phyloP scores from a whole-genome alignment of 2,797 vertebrate species.

The Lindbergichthys nudifrons region DNA sequence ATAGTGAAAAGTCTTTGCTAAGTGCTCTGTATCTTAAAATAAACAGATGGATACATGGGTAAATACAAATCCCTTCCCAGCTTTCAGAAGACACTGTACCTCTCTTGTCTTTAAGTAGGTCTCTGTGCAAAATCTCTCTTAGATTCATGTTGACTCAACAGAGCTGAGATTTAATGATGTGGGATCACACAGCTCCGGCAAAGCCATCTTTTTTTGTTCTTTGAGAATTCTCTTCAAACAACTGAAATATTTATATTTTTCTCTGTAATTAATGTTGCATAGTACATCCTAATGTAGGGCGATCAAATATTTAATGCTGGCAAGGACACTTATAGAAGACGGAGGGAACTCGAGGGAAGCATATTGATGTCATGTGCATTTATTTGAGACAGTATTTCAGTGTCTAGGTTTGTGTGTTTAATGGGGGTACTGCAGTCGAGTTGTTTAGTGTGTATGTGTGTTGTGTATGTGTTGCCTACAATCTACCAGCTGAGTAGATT shows the following conservation, averaged over 20 bases:
- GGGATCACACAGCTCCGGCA: constrained; percentile 54
- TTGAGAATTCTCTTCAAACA: constrained; percentile 49
- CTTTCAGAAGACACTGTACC: constrained; percentile 9
- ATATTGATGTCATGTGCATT: not conserved
- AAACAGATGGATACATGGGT: constrained; percentile 31
- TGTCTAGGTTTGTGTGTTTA: constrained; percentile 3
- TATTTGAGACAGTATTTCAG: constrained; percentile 3
- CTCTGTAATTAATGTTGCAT: constrained; percentile 67
- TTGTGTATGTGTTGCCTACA: not conserved
- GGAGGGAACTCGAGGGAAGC: not conserved
- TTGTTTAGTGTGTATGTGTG: constrained; percentile 1
- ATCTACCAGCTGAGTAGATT: constrained; percentile 7
- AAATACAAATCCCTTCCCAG: constrained; percentile 40
- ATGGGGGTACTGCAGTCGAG: not conserved
- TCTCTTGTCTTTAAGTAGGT: constrained; percentile 37
- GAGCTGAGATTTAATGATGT: constrained; percentile 61
- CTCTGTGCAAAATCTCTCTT: constrained; percentile 41
- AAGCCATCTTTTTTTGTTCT: constrained; percentile 42
- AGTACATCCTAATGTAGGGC: constrained; percentile 51
- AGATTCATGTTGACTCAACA: constrained; percentile 25
- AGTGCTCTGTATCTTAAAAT: constrained; percentile 45
- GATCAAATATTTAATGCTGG: constrained; percentile 63
- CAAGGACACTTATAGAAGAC: constrained; percentile 27
- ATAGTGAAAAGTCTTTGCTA: constrained; percentile 1
- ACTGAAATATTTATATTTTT: constrained; percentile 52